Evolutionary conservation across 2,113 vertebrate genomes (phyloP).

Genomic region (Triplophysa rosa): DNA sequence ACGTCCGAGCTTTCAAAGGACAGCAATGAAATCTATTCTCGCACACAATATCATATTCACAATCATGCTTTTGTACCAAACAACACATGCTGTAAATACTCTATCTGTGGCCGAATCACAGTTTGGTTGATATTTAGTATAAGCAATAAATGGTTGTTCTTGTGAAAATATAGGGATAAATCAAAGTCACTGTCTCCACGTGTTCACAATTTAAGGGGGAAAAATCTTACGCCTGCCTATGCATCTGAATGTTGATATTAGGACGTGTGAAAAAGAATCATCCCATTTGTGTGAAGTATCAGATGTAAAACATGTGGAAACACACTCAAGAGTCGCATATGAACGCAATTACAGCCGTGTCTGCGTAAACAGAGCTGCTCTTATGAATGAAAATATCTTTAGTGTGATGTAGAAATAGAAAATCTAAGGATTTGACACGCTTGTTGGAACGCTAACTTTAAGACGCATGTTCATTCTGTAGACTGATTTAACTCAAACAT

Average conservation of each 20-base stretch:
- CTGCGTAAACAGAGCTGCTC: slow-evolving; percentile 24
- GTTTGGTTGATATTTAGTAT: no score
- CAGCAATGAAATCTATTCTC: no score
- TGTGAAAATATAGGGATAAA: slow-evolving; percentile 16
- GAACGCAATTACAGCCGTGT: slow-evolving; percentile 40
- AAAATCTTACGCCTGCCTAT: neutral
- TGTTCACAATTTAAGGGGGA: slow-evolving; percentile 8
- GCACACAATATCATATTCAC: neutral
- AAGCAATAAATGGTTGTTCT: neutral
- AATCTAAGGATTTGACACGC: neutral
- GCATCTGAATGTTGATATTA: slow-evolving; percentile 22
- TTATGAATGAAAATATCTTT: slow-evolving; percentile 29
- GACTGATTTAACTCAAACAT: slow-evolving; percentile 22
- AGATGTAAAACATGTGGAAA: slow-evolving; percentile 41
- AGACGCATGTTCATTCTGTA: slow-evolving; percentile 12
- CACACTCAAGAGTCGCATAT: slow-evolving; percentile 16
- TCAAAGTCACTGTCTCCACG: neutral
- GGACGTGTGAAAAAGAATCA: slow-evolving; percentile 26
- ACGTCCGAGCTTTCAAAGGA: no score
- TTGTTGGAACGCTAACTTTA: neutral
- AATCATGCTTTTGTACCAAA: no score
- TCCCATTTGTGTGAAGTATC: slow-evolving; percentile 13
- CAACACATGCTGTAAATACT: no score
- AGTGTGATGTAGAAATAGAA: slow-evolving; percentile 27
- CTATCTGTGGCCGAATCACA: no score